phyloP scores from a whole-genome alignment of 2,888 invertebrate genomes.

The Rhingia rostrata region DNA sequence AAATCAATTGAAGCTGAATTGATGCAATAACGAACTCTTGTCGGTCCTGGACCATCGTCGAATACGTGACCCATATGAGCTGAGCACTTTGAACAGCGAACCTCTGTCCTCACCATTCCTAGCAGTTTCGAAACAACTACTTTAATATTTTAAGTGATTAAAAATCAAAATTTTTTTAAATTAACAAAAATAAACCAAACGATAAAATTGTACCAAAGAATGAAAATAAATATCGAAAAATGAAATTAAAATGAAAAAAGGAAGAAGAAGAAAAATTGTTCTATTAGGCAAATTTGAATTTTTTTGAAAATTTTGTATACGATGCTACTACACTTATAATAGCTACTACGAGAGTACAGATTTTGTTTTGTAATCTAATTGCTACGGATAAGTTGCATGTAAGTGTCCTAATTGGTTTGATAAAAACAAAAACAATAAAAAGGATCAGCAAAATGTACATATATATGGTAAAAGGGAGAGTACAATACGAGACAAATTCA shows the following conservation, averaged over 20 bases:
- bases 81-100: conserved; percentile 95
- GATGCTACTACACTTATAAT: conserved; percentile 43
- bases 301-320: conserved; percentile 65
- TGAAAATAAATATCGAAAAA: conserved; percentile 15
- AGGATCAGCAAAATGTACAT: neutral
- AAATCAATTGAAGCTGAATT: conserved; percentile 89
- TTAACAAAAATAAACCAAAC: conserved; percentile 15
- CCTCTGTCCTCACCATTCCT: conserved; percentile 98
- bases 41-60: conserved; percentile 97
- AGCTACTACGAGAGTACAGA: conserved; percentile 60
- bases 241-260: conserved; percentile 58
- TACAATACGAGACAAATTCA: conserved; percentile 20
- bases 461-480: neutral
- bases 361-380: neutral
- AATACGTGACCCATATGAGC: conserved; percentile 99
- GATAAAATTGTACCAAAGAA: conserved; percentile 40
- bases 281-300: conserved; percentile 74
- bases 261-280: conserved; percentile 72
- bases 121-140: conserved; percentile 86
- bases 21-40: conserved; percentile 97
- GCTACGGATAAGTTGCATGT: conserved; percentile 44
- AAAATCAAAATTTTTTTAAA: conserved; percentile 52
- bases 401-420: conserved; percentile 49
- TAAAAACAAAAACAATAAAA: conserved; percentile 24
- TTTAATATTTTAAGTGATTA: conserved; percentile 75